Evolutionary conservation across 2,113 vertebrate species (phyloP), one percentile per base, ranked within the genome.

Genomic region (Motacilla alba): DNA sequence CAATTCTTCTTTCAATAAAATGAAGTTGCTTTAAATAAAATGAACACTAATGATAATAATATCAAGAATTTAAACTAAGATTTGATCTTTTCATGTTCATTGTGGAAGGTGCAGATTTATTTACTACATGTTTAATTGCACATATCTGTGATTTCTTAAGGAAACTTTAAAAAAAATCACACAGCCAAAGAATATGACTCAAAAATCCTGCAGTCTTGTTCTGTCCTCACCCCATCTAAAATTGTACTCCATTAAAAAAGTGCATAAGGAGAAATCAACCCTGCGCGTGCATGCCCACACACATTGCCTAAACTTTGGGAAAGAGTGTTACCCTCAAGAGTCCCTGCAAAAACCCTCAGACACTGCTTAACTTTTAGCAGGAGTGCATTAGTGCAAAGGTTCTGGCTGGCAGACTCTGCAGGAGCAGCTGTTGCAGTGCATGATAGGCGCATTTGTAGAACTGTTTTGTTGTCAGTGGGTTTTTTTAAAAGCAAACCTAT

Each of bases 391-490:
- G 43, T 58, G 14, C 2, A 0, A 31, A 63, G 47, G 18, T 33
- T 89, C 39, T 0, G 1, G 21, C 39, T 47, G 56, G 24, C 15
- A 68, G 56, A 75, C n/a, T 58, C 58, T 78, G 39, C 64, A 75
- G 50, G 22, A 91, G 16, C 10, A 93, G 11, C 37, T 53, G 16
- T 15, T 52, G 23, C 4, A 70, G 23, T 22, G 18, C 7, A 15
- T 3, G 7, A 18, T 15, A 63, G 23, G 59, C 19, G 37, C 28
- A 24, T 24, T 63, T 46, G 52, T 67, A 47, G 23, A 94, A 83
- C 9, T 1, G 0, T 17, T 77, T 43, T 62, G 28, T 30, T 56
- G 6, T 3, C 3, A 1, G 15, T 5, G 11, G 8, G 4, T 0
- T 1, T 41, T 39, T 67, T 78, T 4, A 30, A 77, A 84, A 21